Percentiles rank a stretch among this genome's conserved stretches.
phyloP scores from a whole-genome alignment of 2,797 vertebrate species.

The Peromyscus attwateri region DNA sequence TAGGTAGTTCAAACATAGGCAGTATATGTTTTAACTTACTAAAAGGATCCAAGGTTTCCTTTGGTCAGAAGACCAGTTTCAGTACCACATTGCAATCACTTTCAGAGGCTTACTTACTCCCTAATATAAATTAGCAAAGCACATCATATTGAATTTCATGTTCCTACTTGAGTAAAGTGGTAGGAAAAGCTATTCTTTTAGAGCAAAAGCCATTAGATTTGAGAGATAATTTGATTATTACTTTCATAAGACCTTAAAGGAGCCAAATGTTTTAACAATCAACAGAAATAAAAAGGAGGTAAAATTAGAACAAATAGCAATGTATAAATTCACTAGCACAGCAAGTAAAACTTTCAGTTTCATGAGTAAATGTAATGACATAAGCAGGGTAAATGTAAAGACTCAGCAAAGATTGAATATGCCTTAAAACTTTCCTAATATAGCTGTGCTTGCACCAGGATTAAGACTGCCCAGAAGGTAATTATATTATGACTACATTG shows the following conservation, averaged over 20 bases:
- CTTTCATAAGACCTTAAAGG: constrained; percentile 28
- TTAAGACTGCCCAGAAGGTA: constrained; percentile 62
- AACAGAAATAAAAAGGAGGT: constrained; percentile 41
- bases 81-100: constrained; percentile 37
- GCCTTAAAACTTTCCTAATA: constrained; percentile 57
- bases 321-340: constrained; percentile 12
- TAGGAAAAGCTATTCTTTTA: constrained; percentile 55
- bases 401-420: constrained; percentile 29
- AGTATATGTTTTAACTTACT: constrained; percentile 32
- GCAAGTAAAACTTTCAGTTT: constrained; percentile 50
- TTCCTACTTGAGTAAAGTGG: constrained; percentile 59
- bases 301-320: constrained; percentile 57
- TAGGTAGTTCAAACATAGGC: constrained; percentile 27
- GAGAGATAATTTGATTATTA: constrained; percentile 66
- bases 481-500: constrained; percentile 6
- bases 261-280: constrained; percentile 61
- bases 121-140: constrained; percentile 50
- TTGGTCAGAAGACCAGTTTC: constrained; percentile 14
- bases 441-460: constrained; percentile 35
- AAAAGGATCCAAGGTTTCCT: constrained; percentile 18
- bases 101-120: constrained; percentile 56
- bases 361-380: constrained; percentile 52
- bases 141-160: constrained; percentile 62
- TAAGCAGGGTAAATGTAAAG: constrained; percentile 48
- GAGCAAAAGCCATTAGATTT: constrained; percentile 56